Conservation (phyloP, 2,888 invertebrate species). For the Octonoba sinensis region DNA sequence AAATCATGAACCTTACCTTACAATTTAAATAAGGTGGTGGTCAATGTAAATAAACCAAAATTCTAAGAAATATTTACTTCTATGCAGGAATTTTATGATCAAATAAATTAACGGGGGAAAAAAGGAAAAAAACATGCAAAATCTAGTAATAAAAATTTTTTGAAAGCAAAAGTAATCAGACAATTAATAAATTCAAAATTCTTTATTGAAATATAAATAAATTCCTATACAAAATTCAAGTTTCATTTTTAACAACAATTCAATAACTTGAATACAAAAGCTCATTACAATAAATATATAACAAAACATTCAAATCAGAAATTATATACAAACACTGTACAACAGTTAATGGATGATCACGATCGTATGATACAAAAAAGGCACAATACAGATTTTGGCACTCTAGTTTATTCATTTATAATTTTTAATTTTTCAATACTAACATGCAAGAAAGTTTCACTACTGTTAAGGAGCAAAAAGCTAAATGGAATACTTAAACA, state of each 20-base stretch:
- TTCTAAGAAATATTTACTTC: no score
- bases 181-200: conserved; percentile 54
- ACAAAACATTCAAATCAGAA: conserved; percentile 7
- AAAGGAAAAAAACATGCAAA: no score
- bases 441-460: not conserved
- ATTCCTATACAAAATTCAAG: conserved; percentile 56
- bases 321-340: conserved; percentile 39
- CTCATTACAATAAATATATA: conserved; percentile 18
- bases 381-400: conserved; percentile 57
- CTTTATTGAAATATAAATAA: conserved; percentile 63
- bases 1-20: no score
- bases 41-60: no score
- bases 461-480: not conserved
- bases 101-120: no score
- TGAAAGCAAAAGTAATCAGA: conserved; percentile 47
- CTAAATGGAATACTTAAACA: no score
- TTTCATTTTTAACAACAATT: conserved; percentile 43
- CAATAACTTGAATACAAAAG: conserved; percentile 42
- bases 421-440: not conserved
- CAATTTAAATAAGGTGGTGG: no score
- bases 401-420: conserved; percentile 9
- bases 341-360: conserved; percentile 7
- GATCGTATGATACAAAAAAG: conserved; percentile 21
- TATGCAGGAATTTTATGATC: no score
- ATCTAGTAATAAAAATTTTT: no score